These are phyloP conservation scores for Corella eumyota DNA, from an alignment of 23 tunicate species.

Conservation along the genomic window DNA sequence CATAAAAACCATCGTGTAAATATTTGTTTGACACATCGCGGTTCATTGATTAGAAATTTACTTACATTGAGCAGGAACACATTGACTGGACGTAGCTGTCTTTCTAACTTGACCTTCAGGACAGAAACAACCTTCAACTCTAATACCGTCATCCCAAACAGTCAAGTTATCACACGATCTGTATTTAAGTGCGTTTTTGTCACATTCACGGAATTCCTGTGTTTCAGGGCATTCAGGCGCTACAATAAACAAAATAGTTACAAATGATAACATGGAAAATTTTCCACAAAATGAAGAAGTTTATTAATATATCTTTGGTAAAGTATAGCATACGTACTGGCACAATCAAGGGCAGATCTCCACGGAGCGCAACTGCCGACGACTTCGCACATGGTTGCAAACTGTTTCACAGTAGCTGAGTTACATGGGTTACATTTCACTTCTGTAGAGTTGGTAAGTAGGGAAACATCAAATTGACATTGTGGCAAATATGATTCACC, in stretches of 20 bases:
- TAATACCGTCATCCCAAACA: conserved; percentile 31
- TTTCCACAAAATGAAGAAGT: neutral
- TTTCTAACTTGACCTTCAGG: conserved; percentile 35
- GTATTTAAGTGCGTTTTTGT: conserved; percentile 34
- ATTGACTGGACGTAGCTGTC: conserved; percentile 23
- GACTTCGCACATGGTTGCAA: conserved; percentile 18
- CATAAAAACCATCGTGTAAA: no score
- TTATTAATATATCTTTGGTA: neutral
- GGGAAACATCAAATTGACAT: conserved; percentile 41
- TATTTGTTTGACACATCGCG: neutral
- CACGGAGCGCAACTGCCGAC: conserved; percentile 22
- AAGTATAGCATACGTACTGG: conserved; percentile 6
- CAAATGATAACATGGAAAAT: neutral
- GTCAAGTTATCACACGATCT: conserved; percentile 34
- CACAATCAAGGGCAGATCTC: conserved; percentile 33
- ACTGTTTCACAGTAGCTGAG: conserved; percentile 31
- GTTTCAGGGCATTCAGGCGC: conserved; percentile 22
- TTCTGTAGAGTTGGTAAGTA: conserved; percentile 25
- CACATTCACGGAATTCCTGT: conserved; percentile 53
- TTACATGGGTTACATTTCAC: conserved; percentile 36
- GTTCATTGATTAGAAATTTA: neutral
- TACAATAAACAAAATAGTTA: neutral
- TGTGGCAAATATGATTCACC: conserved; percentile 22
- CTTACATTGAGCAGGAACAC: conserved; percentile 44
- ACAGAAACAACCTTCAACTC: conserved; percentile 56